Evolutionary conservation across 2,113 vertebrate genomes (phyloP).

Genomic region (Crotalus horridus): DNA sequence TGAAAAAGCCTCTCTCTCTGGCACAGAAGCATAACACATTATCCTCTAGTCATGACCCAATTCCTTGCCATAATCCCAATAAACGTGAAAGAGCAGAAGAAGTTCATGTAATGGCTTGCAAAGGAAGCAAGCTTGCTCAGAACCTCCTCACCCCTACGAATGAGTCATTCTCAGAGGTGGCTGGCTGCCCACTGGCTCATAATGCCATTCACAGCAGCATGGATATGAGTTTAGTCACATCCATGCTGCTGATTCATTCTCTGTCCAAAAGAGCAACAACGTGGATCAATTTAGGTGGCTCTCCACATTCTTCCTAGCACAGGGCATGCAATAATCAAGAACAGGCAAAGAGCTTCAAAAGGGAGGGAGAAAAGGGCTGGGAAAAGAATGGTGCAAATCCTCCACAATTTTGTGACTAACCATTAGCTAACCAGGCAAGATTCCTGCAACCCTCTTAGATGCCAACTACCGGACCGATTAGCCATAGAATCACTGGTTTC

Average conservation of each 20-base stretch:
- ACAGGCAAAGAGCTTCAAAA: not conserved
- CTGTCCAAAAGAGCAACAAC: conserved; percentile 12
- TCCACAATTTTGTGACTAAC: conserved; percentile 20
- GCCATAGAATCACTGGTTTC: conserved; percentile 8
- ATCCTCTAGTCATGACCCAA: not conserved
- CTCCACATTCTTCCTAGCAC: not conserved
- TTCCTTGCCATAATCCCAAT: conserved; percentile 37
- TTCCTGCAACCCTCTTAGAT: not conserved
- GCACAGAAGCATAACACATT: not conserved
- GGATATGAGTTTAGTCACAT: conserved; percentile 20
- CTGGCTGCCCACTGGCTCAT: not conserved
- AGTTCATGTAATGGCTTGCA: conserved; percentile 20
- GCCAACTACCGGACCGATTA: not conserved
- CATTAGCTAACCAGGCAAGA: not conserved
- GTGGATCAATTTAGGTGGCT: not conserved
- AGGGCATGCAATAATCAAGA: conserved; percentile 7
- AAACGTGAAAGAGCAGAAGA: conserved; percentile 39
- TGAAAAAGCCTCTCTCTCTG: rapidly evolving
- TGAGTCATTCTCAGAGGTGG: conserved; percentile 52
- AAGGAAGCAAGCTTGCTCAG: conserved; percentile 5
- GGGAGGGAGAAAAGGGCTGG: no score
- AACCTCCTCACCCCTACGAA: conserved; percentile 11
- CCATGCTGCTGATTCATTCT: not conserved
- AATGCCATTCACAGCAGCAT: not conserved
- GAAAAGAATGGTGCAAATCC: not conserved